These are phyloP conservation scores for Novumbra hubbsi DNA, from an alignment of 2,797 vertebrate species.

Conservation along the genomic window DNA sequence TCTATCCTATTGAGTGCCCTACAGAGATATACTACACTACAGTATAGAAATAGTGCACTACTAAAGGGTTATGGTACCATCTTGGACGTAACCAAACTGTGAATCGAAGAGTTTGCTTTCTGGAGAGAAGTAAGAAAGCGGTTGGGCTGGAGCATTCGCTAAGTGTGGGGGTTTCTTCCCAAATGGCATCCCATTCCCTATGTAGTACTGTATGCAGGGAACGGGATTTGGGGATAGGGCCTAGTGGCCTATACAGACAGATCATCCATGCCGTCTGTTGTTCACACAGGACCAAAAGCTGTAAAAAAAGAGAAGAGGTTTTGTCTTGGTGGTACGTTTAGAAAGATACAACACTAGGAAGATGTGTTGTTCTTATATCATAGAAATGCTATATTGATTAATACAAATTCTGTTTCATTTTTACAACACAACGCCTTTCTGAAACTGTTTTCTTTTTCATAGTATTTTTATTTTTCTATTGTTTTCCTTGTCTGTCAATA, in stretches of 20 bases:
- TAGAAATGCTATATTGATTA: slow-evolving; percentile 51
- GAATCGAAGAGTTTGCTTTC: slow-evolving; percentile 55
- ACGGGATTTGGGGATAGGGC: neutral
- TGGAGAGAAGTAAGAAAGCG: slow-evolving; percentile 39
- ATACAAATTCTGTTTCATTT: slow-evolving; percentile 33
- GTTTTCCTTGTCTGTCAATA: slow-evolving; percentile 52
- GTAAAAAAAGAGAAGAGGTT: slow-evolving; percentile 26
- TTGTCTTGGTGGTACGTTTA: slow-evolving; percentile 58
- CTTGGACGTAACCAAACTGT: slow-evolving; percentile 53
- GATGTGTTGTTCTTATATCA: slow-evolving; percentile 53
- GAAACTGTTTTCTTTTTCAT: slow-evolving; percentile 38
- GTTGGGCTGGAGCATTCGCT: slow-evolving; percentile 42
- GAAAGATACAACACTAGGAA: slow-evolving; percentile 52
- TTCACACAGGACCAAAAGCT: slow-evolving; percentile 65
- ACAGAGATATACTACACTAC: neutral
- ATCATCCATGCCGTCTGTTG: slow-evolving; percentile 40
- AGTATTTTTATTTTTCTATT: slow-evolving; percentile 49
- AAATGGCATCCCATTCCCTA: neutral
- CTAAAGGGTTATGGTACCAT: neutral
- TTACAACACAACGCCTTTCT: slow-evolving; percentile 61
- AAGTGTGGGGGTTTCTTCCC: slow-evolving; percentile 1
- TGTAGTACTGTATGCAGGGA: neutral
- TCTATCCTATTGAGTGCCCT: neutral
- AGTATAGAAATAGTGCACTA: neutral
- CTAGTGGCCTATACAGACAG: slow-evolving; percentile 24